Conservation (phyloP, 2,888 invertebrate genomes). For the Agonopterix arenella region DNA sequence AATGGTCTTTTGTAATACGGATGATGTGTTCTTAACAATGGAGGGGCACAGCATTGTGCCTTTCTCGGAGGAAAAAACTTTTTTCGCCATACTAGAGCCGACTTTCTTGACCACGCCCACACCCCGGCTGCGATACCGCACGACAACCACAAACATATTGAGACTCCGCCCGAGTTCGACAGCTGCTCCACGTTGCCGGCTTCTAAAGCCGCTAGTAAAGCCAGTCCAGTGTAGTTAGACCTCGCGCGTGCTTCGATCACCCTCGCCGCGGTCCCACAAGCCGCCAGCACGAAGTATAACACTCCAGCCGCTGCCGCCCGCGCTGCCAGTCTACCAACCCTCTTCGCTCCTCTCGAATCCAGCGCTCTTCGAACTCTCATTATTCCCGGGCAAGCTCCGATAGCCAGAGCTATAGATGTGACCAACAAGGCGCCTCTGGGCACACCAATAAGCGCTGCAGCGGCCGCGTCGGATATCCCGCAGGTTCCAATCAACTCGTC, state of each 20-base stretch:
- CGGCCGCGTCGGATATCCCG: conserved; percentile 79
- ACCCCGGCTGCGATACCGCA: conserved; percentile 75
- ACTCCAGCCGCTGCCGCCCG: conserved; percentile 87
- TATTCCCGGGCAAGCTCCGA: conserved; percentile 85
- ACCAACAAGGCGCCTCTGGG: conserved; percentile 79
- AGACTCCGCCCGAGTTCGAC: conserved; percentile 55
- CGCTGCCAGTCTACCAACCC: conserved; percentile 83
- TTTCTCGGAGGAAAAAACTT: conserved; percentile 68
- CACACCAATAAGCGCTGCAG: conserved; percentile 78
- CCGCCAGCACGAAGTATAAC: conserved; percentile 85
- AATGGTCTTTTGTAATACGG: conserved; percentile 64
- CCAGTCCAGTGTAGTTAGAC: conserved; percentile 61
- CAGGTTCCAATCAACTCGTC: conserved; percentile 91
- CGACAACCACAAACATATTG: conserved; percentile 76
- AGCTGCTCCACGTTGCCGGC: conserved; percentile 32
- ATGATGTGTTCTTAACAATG: conserved; percentile 48
- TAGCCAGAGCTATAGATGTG: conserved; percentile 83
- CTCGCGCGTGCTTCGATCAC: conserved; percentile 77
- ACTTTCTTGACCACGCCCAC: conserved; percentile 81
- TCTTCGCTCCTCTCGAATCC: conserved; percentile 78
- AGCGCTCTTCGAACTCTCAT: conserved; percentile 82
- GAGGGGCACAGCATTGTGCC: conserved; percentile 52
- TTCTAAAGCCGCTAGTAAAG: conserved; percentile 70
- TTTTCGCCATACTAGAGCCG: conserved; percentile 76
- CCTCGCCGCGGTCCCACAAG: conserved; percentile 83